Percentiles rank a stretch among this genome's conserved stretches.
Evolutionary conservation across 2,888 invertebrate species (phyloP).

Genomic region (Chydorus sphaericus): DNA sequence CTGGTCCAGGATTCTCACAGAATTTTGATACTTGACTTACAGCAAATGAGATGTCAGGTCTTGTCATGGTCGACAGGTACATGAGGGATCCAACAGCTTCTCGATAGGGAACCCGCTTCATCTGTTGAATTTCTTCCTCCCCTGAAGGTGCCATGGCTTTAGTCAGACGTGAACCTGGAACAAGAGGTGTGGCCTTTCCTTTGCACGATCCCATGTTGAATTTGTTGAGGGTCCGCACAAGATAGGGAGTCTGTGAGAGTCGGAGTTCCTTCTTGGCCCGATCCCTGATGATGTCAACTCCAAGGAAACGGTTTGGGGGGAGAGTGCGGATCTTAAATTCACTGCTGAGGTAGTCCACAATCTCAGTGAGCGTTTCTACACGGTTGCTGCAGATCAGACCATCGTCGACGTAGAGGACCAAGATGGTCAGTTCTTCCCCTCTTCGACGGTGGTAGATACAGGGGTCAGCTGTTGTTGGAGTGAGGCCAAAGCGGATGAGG

Average conservation of each 20-base stretch:
- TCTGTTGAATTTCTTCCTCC: not conserved
- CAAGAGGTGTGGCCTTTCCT: not conserved
- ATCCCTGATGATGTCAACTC: not conserved
- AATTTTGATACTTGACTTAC: not conserved
- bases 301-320: not conserved
- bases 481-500: not conserved
- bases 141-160: not conserved
- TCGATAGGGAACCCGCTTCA: not conserved
- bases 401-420: not conserved
- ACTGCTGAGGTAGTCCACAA: not conserved
- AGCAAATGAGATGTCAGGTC: not conserved
- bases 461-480: not conserved
- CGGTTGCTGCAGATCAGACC: not conserved
- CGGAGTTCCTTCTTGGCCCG: not conserved
- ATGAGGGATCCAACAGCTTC: not conserved
- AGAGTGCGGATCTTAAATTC: not conserved
- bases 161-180: not conserved
- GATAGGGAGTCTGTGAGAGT: not conserved
- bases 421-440: not conserved
- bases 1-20: not conserved
- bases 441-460: not conserved
- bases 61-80: not conserved
- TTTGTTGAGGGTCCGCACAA: not conserved
- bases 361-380: not conserved
- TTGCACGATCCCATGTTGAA: not conserved